A percentile compares a stretch with the other conserved stretches of the same genome.
phyloP scores from a whole-genome alignment of 2,113 vertebrate species.

The Puffinus mauretanicus region DNA sequence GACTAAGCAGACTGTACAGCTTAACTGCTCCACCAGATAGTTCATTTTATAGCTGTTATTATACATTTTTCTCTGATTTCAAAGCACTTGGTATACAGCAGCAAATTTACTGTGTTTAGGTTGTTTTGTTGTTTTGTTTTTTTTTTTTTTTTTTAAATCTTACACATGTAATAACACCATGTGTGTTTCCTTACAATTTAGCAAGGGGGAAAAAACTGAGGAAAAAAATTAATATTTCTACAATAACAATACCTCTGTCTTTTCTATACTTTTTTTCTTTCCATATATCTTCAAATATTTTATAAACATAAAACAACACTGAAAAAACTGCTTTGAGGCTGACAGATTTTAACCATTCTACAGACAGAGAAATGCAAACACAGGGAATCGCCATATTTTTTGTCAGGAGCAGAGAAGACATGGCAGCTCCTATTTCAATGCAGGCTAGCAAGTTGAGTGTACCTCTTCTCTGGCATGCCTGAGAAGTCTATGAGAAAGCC shows the following conservation, averaged over 20 bases:
- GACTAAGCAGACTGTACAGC: not conserved
- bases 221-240: not conserved
- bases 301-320: not conserved
- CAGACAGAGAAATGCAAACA: not conserved
- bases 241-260: not conserved
- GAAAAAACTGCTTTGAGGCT: not conserved
- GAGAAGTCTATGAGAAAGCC: not conserved
- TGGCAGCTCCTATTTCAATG: not conserved
- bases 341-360: not conserved
- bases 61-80: not conserved
- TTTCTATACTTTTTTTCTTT: not conserved
- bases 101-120: not conserved
- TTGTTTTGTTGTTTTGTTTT: not conserved
- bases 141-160: not conserved
- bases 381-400: not conserved
- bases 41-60: slow-evolving; percentile 34
- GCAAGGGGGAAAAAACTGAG: not conserved
- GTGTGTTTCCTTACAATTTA: not conserved
- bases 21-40: not conserved
- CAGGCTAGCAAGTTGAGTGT: not conserved
- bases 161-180: not conserved
- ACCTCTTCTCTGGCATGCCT: not conserved
- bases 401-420: not conserved
- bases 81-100: not conserved
- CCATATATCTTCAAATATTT: not conserved